Base-by-base conservation (phyloP, 2,797 vertebrate species). In the Coregonus ussuriensis region DNA sequence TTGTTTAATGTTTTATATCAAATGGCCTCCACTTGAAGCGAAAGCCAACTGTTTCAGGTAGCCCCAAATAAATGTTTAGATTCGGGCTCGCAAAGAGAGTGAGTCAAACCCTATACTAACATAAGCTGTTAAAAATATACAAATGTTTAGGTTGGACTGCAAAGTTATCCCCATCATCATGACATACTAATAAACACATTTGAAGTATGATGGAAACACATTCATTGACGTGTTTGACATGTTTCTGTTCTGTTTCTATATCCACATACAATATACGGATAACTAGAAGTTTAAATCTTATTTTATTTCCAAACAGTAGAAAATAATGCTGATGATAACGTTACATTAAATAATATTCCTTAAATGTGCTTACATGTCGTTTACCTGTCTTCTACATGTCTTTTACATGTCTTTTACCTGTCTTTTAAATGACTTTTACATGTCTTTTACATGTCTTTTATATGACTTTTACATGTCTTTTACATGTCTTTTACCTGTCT, bases 1-100 rank as follows among this genome's bases (percentile, higher is more conserved):
- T 79, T 81, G 82, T 79, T 84, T 77, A 77, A 81, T 83, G 74
- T 80, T 75, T 85, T 79, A 74, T 77, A 72, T 77, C 59, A 77
- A 81, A 83, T 75, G 63, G 75, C 71, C 41, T 77, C 16, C 25
- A 14, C 68, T 79, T 76, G 53, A 31, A 51, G 13, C 4, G 6
- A 59, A 11, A 47, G 53, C 15, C 56, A 72, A 72, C 71, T 63
- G 6, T 41, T 37, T 31, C 25, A 16, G 69, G 4, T 37, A 21
- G 14, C 6, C 47, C 31, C 25, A 6, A 47, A 16, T 72, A 72
- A 54, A 72, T 72, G 51, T 54, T 72, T 56, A 56, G 3, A 18
- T 21, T 16, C 25, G 21, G 71, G 14, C 14, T 52, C 15, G 7
- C 59, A 29, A 21, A 29, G 25, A 63, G 59, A 25, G 11, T 21